Percentiles rank a stretch among this genome's conserved stretches.
These are phyloP conservation scores for Listrodromus nycthemerus DNA, from an alignment of 2,888 invertebrate species.

Conservation along the genomic window DNA sequence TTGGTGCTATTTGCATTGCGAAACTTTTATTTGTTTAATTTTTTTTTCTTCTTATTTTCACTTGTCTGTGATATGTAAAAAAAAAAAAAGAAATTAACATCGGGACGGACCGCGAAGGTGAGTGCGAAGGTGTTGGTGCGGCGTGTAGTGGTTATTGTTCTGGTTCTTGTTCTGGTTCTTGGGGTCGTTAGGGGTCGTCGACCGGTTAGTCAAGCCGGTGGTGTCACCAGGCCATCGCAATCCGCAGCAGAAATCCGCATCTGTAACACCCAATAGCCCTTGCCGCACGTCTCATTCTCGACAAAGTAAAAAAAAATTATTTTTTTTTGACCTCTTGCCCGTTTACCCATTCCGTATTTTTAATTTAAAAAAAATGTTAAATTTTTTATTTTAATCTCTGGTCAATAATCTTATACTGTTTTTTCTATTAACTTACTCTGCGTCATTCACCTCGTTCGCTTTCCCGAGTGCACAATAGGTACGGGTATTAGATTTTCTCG, in stretches of 20 bases:
- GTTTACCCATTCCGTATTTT: slow-evolving; percentile 21
- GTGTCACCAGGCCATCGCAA: slow-evolving; percentile 92
- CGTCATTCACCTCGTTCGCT: slow-evolving; percentile 57
- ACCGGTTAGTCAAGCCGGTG: slow-evolving; percentile 83
- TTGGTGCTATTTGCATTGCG: slow-evolving; percentile 38
- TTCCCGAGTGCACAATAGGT: slow-evolving; percentile 26
- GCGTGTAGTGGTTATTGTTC: slow-evolving; percentile 83
- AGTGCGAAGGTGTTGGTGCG: slow-evolving; percentile 84
- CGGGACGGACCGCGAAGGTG: slow-evolving; percentile 84
- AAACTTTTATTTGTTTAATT: slow-evolving; percentile 5
- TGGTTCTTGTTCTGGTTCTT: slow-evolving; percentile 81
- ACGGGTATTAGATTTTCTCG: not conserved
- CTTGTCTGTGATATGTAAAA: slow-evolving; percentile 44
- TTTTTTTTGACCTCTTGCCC: slow-evolving; percentile 55
- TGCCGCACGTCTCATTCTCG: slow-evolving; percentile 71
- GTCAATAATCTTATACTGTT: not conserved
- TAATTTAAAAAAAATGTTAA: not conserved
- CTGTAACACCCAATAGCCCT: slow-evolving; percentile 88
- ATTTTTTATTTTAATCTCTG: slow-evolving; percentile 3
- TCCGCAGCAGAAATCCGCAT: slow-evolving; percentile 96
- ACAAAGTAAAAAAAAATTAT: not conserved
- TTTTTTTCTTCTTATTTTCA: slow-evolving; percentile 33
- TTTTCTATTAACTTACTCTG: not conserved
- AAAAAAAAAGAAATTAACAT: slow-evolving; percentile 64
- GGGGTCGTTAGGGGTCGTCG: slow-evolving; percentile 80